These are phyloP conservation scores for Mythimna vitellina DNA, from an alignment of 2,888 invertebrate genomes.

Conservation along the genomic window DNA sequence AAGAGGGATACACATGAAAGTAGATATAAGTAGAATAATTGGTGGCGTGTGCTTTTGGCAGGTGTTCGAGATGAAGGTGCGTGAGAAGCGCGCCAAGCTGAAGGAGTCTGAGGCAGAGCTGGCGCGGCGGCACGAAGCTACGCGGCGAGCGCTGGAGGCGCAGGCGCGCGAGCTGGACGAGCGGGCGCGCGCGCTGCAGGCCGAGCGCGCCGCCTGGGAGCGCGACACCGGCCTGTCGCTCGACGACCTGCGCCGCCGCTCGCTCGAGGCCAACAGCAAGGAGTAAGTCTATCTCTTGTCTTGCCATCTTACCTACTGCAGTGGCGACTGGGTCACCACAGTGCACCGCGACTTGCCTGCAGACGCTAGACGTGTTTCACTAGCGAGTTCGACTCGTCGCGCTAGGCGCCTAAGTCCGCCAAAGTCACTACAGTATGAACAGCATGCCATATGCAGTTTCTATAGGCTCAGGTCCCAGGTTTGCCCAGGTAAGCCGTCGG, in stretches of 20 bases:
- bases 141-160: constrained; percentile 94
- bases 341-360: too few species aligned
- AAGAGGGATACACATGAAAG: too few species aligned
- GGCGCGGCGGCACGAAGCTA: constrained; percentile 96
- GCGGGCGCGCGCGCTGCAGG: constrained; percentile 95
- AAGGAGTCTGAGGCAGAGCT: constrained; percentile 98
- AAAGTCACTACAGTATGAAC: too few species aligned
- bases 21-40: background rate
- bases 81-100: constrained; percentile 98
- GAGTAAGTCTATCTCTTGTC: constrained; percentile 91
- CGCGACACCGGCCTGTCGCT: constrained; percentile 96
- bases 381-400: too few species aligned
- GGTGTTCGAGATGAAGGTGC: constrained; percentile 99
- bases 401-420: too few species aligned
- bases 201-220: constrained; percentile 97
- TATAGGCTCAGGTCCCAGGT: too few species aligned
- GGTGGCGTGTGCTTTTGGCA: constrained; percentile 50
- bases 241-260: constrained; percentile 96
- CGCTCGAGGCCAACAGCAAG: constrained; percentile 97
- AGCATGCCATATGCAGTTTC: too few species aligned
- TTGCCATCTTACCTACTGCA: background rate
- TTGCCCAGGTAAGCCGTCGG: too few species aligned
- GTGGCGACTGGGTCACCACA: too few species aligned
- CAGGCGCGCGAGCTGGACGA: constrained; percentile 98
- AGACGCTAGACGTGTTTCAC: too few species aligned